A percentile compares a stretch with the other conserved stretches of the same genome.
Evolutionary conservation across 1,140 invertebrate species (phyloP).

Genomic region (Drosophila mojavensis): DNA sequence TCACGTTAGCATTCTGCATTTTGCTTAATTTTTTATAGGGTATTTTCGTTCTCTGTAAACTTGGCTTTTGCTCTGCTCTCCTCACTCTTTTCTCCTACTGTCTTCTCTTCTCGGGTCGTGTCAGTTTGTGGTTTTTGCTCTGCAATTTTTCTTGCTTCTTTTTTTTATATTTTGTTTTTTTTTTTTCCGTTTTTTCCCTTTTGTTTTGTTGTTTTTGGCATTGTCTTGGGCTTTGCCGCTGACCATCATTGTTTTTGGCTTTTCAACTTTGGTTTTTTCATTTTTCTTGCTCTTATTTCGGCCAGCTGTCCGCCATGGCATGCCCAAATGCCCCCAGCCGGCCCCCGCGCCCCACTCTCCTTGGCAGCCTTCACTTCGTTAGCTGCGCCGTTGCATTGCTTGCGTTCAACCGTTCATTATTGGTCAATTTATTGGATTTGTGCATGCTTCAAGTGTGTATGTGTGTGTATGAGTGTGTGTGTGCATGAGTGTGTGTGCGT

Average conservation of each 20-base stretch:
- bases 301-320: slow-evolving; percentile 29
- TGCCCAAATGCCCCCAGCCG: neutral
- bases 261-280: slow-evolving; percentile 62
- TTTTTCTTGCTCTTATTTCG: slow-evolving; percentile 3
- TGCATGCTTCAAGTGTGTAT: slow-evolving; percentile 52
- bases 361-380: neutral
- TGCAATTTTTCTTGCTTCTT: slow-evolving; percentile 14
- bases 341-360: too few species aligned
- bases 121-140: slow-evolving; percentile 37
- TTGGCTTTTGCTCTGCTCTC: neutral
- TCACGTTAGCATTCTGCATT: too few species aligned
- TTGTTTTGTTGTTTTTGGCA: slow-evolving; percentile 53
- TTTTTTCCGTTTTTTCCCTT: too few species aligned
- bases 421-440: slow-evolving; percentile 84
- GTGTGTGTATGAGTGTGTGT: slow-evolving; percentile 16
- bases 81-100: slow-evolving; percentile 10
- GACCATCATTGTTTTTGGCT: slow-evolving; percentile 80
- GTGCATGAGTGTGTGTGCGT: slow-evolving; percentile 11
- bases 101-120: slow-evolving; percentile 23
- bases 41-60: neutral
- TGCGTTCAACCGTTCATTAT: slow-evolving; percentile 80
- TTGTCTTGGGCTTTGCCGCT: slow-evolving; percentile 53
- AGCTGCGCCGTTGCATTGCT: slow-evolving; percentile 28
- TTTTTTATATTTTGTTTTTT: slow-evolving; percentile 15
- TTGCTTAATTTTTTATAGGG: neutral